phyloP scores from a whole-genome alignment of 2,113 vertebrate genomes.

The Nymphicus hollandicus region DNA sequence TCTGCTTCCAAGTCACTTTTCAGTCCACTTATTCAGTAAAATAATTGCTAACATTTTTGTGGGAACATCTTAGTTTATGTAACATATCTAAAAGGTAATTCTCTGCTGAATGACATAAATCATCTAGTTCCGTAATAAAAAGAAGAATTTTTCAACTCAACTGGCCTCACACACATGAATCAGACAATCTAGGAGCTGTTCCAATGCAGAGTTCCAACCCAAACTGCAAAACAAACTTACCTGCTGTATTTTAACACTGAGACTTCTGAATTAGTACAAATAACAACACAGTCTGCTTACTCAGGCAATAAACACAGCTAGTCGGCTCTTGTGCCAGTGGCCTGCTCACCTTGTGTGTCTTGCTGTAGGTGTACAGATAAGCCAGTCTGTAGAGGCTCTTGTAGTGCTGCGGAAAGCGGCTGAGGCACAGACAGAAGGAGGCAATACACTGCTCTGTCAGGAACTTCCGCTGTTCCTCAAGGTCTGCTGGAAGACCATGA shows the following conservation, averaged over 20 bases:
- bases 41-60: background rate
- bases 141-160: background rate
- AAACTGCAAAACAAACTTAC: background rate
- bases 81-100: background rate
- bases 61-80: background rate
- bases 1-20: background rate
- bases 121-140: background rate
- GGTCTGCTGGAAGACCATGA: conserved; percentile 80
- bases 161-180: background rate
- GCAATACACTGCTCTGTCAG: conserved; percentile 89
- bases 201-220: background rate
- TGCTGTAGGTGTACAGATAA: conserved; percentile 90
- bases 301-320: accelerated
- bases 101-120: background rate
- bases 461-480: conserved; percentile 84
- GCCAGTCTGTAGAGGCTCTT: conserved; percentile 97
- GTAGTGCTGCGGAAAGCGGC: conserved; percentile 98
- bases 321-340: background rate
- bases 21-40: background rate
- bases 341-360: conserved; percentile 84
- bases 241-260: background rate
- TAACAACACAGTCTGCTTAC: background rate
- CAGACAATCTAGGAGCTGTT: background rate
- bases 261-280: background rate
- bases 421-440: conserved; percentile 89